Evolutionary conservation across 1,140 invertebrate genomes (phyloP).

Genomic region (Colletes gigas): DNA sequence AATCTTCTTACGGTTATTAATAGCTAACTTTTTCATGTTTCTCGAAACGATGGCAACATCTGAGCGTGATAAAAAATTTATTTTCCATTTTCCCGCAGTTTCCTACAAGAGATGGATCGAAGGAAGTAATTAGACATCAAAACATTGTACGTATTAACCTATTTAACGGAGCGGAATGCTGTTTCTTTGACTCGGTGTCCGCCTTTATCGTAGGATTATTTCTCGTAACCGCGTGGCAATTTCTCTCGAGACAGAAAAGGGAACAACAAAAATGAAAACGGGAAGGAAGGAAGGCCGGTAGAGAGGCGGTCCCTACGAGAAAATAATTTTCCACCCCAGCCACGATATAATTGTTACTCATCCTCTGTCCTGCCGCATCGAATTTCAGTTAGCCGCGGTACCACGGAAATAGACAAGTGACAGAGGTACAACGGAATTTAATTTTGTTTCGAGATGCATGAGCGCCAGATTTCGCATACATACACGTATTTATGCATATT

Average conservation of each 20-base stretch:
- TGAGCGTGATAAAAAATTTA: no score
- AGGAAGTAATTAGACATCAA: not conserved
- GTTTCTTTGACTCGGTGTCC: not conserved
- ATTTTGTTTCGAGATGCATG: slow-evolving; percentile 37
- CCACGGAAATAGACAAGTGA: slow-evolving; percentile 47
- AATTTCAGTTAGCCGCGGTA: slow-evolving; percentile 21
- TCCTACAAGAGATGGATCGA: not conserved
- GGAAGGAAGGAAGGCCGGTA: not conserved
- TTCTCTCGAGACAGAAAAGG: slow-evolving; percentile 13
- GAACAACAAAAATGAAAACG: not conserved
- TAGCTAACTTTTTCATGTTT: no score
- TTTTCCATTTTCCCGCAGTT: no score
- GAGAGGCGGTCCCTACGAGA: not conserved
- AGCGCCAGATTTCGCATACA: not conserved
- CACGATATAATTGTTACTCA: slow-evolving; percentile 43
- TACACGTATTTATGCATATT: not conserved
- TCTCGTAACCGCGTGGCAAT: slow-evolving; percentile 23
- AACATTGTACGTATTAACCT: not conserved
- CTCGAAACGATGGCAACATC: no score
- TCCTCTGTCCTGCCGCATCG: slow-evolving; percentile 30
- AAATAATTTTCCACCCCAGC: slow-evolving; percentile 29
- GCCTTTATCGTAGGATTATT: slow-evolving; percentile 9
- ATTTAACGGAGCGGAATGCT: not conserved
- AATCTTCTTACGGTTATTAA: no score
- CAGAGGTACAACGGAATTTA: slow-evolving; percentile 48